A percentile compares a stretch with the other conserved stretches of the same genome.
Evolutionary conservation across 2,113 vertebrate species (phyloP).

Genomic region (Microtus oregoni): DNA sequence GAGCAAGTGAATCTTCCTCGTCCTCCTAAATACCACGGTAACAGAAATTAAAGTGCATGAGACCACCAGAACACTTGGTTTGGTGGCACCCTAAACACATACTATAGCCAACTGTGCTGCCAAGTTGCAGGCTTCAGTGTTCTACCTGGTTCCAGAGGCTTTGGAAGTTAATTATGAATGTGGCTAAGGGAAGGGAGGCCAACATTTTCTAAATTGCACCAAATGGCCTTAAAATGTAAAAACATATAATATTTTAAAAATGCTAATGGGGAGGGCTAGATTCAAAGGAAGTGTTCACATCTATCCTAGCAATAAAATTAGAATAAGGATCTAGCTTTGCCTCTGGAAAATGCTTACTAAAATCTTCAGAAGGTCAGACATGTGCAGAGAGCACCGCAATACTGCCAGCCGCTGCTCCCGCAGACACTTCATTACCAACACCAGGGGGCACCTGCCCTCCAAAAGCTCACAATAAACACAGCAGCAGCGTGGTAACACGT

Average conservation of each 20-base stretch:
- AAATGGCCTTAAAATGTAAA: constrained; percentile 75
- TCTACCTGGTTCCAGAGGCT: constrained; percentile 67
- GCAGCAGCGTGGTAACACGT: constrained; percentile 71
- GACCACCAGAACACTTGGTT: constrained; percentile 80
- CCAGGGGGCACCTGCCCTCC: constrained; percentile 33
- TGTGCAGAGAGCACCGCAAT: constrained; percentile 82
- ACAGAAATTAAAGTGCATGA: constrained; percentile 89
- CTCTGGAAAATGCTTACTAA: constrained; percentile 68
- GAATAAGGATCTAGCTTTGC: constrained; percentile 66
- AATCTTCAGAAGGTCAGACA: constrained; percentile 74
- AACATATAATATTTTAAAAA: constrained; percentile 61
- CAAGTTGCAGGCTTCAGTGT: constrained; percentile 66
- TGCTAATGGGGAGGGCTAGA: background rate
- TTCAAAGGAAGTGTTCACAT: constrained; percentile 63
- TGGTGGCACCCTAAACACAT: constrained; percentile 71
- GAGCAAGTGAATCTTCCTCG: constrained; percentile 79
- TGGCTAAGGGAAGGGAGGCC: constrained; percentile 51
- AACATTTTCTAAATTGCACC: constrained; percentile 79
- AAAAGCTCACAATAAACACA: constrained; percentile 71
- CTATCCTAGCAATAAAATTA: constrained; percentile 63
- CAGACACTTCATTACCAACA: constrained; percentile 73
- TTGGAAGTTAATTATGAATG: constrained; percentile 67
- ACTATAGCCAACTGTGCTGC: constrained; percentile 68
- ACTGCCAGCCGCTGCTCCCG: constrained; percentile 67
- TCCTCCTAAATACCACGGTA: constrained; percentile 70